These are phyloP conservation scores for Sturnus vulgaris DNA, from an alignment of 2,113 vertebrate genomes.

Conservation along the genomic window DNA sequence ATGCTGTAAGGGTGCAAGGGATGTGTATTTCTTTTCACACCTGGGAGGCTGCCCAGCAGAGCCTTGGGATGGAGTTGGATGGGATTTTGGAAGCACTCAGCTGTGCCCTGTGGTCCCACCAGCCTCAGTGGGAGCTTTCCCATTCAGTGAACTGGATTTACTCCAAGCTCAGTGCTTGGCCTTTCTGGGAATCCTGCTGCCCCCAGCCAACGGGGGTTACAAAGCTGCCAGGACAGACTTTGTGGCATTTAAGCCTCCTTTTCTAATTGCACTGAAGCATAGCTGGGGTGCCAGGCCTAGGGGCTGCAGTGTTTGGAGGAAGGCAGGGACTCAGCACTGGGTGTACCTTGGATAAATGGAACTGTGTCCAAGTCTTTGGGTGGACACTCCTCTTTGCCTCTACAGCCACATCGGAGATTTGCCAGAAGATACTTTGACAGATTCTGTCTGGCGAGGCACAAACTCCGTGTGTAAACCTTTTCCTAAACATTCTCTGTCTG, in stretches of 20 bases:
- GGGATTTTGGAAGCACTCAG: background rate
- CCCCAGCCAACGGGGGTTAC: rapidly evolving
- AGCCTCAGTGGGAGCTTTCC: background rate
- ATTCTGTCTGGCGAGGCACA: background rate
- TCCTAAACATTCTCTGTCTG: background rate
- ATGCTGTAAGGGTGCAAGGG: background rate
- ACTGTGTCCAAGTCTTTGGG: too few relatives aligned
- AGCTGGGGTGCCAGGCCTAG: background rate
- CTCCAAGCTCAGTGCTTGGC: background rate
- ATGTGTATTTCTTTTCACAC: background rate
- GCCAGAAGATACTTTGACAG: background rate
- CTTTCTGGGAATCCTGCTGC: slow-evolving; percentile 2
- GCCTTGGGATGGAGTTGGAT: background rate
- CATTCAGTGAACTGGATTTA: background rate
- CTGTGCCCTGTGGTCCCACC: background rate
- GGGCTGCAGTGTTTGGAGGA: background rate
- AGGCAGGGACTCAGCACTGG: background rate
- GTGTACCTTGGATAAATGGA: background rate
- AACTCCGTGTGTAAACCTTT: background rate
- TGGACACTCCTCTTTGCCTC: background rate
- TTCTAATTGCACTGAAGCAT: background rate
- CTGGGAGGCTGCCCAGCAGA: background rate
- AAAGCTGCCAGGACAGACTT: background rate
- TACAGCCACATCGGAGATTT: background rate
- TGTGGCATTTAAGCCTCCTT: background rate